Percentiles rank a stretch among this genome's conserved stretches.
phyloP scores from a whole-genome alignment of 2,888 invertebrate genomes.

The Tenthredo scrophulariae region DNA sequence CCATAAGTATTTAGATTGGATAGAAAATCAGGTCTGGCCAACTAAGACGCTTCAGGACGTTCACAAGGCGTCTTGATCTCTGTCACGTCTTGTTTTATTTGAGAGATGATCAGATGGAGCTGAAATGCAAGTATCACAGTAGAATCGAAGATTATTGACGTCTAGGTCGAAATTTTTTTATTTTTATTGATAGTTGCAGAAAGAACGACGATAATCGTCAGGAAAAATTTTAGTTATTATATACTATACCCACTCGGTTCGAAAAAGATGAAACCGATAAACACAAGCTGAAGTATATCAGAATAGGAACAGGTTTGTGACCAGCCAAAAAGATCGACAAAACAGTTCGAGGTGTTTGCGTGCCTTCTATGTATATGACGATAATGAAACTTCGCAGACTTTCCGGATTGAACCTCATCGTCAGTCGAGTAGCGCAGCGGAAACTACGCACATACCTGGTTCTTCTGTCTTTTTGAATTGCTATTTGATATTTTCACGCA shows the following conservation, averaged over 20 bases:
- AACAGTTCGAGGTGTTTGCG: background rate
- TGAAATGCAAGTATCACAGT: background rate
- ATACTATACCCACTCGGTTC: background rate
- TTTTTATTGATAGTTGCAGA: background rate
- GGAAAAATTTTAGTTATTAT: background rate
- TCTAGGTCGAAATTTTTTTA: background rate
- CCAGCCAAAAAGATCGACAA: background rate
- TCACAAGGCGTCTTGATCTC: too few species aligned
- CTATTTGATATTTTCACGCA: background rate
- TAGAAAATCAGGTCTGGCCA: conserved; percentile 71
- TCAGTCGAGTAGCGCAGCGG: conserved; percentile 6
- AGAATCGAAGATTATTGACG: background rate
- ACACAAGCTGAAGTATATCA: background rate
- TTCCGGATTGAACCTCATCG: background rate
- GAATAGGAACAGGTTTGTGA: background rate
- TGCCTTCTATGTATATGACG: background rate
- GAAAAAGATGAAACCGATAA: background rate
- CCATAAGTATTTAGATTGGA: conserved; percentile 71
- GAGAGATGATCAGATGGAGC: too few species aligned
- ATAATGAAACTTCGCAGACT: background rate
- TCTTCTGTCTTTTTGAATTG: background rate
- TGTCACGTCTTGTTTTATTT: too few species aligned
- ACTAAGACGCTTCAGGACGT: background rate
- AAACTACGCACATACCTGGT: background rate
- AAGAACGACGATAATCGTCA: background rate